Evolutionary conservation across 2,797 vertebrate genomes (phyloP), one percentile per base, ranked within the genome.

Genomic region (Myotis findleyi): DNA sequence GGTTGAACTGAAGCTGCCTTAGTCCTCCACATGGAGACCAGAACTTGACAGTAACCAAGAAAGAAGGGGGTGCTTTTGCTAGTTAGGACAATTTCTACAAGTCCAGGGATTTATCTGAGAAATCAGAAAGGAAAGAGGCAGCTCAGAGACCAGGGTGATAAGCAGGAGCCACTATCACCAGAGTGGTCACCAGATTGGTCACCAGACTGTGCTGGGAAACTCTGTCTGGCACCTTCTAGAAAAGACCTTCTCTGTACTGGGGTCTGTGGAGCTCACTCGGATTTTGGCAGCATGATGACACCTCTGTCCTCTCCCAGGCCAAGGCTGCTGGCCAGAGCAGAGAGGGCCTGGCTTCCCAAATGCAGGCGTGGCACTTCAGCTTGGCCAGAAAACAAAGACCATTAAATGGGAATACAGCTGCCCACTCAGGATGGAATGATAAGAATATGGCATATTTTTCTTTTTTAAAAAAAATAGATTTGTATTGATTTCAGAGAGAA

Each of bases 11-110:
- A 87, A 44, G 75, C 62, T 76, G 49, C 87, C 53, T 27, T 47
- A 1, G 0, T 17, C 36, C 44, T n/a, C 57, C 0, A 7, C 75
- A 44, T 3, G 5, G 38, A 75, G 59, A 75, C 23, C 51, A 59
- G 68, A 53, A 27, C 59, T 36, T 4, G 7, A 51, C 17, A 51
- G 51, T 6, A 86, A 89, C 66, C 8, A 6, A 53, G 62, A 38
- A 62, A 27, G 17, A 36, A 44, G 17, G 2, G 9, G 11, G 23
- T 1, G 2, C 7, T 23, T 6, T 25, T 7, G 44, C 33, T 25
- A 72, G 53, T n/a, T 13, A 49, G 51, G 21, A 51, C 44, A 92
- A 77, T 20, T 82, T 87, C 87, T 69, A 30, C 6, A 53, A n/a
- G 41, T 5, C 33, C 33, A 53, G 33, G 51, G 14, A 71, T 68